A percentile compares a stretch with the other conserved stretches of the same genome.
Evolutionary conservation across 2,797 vertebrate genomes (phyloP).

Genomic region (Rhadinocentrus ornatus): DNA sequence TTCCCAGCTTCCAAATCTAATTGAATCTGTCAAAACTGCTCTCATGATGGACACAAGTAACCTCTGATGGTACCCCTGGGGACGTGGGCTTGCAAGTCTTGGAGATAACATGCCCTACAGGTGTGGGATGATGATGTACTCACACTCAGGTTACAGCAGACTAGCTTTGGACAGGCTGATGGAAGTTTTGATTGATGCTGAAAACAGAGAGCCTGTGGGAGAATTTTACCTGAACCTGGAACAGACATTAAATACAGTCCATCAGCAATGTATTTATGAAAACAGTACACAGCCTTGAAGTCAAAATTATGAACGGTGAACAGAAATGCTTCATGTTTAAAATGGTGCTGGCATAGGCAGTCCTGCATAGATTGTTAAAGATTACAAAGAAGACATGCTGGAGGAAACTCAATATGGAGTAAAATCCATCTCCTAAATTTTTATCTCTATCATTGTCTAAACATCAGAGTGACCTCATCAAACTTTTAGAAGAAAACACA

Average conservation of each 20-base stretch:
- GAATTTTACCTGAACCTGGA: constrained; percentile 70
- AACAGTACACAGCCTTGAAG: constrained; percentile 31
- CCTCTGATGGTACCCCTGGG: constrained; percentile 33
- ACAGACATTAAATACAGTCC: constrained; percentile 71
- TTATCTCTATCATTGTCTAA: not conserved
- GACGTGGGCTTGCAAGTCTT: constrained; percentile 30
- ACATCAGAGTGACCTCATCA: constrained; percentile 3
- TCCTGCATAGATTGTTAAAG: not conserved
- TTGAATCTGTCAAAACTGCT: constrained; percentile 68
- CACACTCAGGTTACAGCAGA: constrained; percentile 70
- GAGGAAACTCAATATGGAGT: not conserved
- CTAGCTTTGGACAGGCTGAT: constrained; percentile 64
- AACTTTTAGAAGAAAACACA: constrained; percentile 25
- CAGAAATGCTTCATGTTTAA: constrained; percentile 2
- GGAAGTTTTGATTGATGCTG: constrained; percentile 72
- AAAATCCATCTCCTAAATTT: not conserved
- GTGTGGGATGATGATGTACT: constrained; percentile 62
- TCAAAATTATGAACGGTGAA: constrained; percentile 19
- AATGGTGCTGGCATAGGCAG: not conserved
- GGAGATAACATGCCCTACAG: constrained; percentile 65
- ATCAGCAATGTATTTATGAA: constrained; percentile 47
- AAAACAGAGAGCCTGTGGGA: constrained; percentile 76
- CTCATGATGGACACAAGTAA: constrained; percentile 63
- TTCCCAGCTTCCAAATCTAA: constrained; percentile 59
- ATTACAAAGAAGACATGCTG: not conserved